phyloP scores from a whole-genome alignment of 1,140 invertebrate genomes.

The Drosophila novamexicana region DNA sequence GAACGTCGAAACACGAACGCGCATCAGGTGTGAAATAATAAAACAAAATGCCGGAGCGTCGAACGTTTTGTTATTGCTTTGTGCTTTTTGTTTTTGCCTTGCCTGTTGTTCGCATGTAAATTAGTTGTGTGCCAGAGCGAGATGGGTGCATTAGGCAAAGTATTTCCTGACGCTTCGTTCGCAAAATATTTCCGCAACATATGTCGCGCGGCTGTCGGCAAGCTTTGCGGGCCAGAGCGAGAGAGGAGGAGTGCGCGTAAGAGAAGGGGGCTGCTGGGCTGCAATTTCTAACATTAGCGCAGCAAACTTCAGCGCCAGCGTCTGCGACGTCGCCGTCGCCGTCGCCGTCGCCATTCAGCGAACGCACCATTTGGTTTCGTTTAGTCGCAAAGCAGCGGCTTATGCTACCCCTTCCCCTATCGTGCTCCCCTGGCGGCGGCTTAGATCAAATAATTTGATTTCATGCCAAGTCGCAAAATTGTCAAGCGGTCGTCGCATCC shows the following conservation, averaged over 20 bases:
- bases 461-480: constrained; percentile 82
- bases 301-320: constrained; percentile 10
- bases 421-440: constrained; percentile 54
- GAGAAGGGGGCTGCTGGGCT: neutral
- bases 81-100: constrained; percentile 1
- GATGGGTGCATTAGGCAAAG: constrained; percentile 11
- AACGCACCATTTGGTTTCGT: constrained; percentile 81
- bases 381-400: constrained; percentile 51
- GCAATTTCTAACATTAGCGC: constrained; percentile 40
- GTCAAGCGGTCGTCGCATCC: constrained; percentile 72
- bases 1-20: constrained; percentile 28
- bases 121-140: constrained; percentile 14
- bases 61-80: constrained; percentile 22
- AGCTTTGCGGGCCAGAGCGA: neutral
- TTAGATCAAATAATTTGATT: constrained; percentile 83
- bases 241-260: neutral
- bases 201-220: constrained; percentile 65
- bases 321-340: neutral
- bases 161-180: constrained; percentile 59
- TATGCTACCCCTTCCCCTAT: neutral
- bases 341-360: constrained; percentile 24
- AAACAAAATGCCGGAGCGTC: constrained; percentile 49
- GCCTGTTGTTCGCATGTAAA: constrained; percentile 31
- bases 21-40: constrained; percentile 57
- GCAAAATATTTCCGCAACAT: constrained; percentile 80